Base-by-base conservation (phyloP, 2,797 vertebrate genomes). In the Macroramphosus scolopax region DNA sequence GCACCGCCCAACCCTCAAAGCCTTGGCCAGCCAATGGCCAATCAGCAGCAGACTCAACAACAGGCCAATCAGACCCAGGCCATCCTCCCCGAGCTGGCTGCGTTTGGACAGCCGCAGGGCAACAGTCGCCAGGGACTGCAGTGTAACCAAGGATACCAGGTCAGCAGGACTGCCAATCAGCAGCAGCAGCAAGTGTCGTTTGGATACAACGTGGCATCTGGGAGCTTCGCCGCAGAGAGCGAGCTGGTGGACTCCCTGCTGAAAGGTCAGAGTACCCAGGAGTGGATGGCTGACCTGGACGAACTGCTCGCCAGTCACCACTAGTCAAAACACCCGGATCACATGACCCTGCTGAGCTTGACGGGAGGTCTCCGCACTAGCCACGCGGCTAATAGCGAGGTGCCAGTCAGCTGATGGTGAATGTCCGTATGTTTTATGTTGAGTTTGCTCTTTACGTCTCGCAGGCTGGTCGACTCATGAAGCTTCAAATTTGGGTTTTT, bases 221-320 rank as follows among this genome's bases (percentile, higher is more conserved):
- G 92, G 8, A 82, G 79, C 35, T 91, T 98, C 52, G 87, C 93
- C 1, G 93, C 90, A 0, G 95, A 97, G 52, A 89, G 92, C 0
- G 96, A 99, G 45, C 88, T 99, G 75, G 94, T 98, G 44, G 95
- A 98, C 87, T 93, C 94, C 0, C 86, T 98, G 82, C 84, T 98
- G 68, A 98, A 98, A 87, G 92, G 91, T 46, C 95, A 95, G 89
- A 92, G 92, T 85, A 92, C 94, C 0, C 95, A 98, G 83, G 96
- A 98, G 78, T 99, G 96, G 96, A 98, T 99, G 89, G 93, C 90
- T 6, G 95, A 98, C 54, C 82, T 99, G 83, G 94, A 98, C 2
- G 95, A 97, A 51, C 89, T 98, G 63, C 84, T 99, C 49, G 95
- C 95, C 63, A 91, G 89, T 75, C 95, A 97, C 82, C 95, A 87